Evolutionary conservation across 1,140 invertebrate species (phyloP).

Genomic region (Lordiphosa collinella): DNA sequence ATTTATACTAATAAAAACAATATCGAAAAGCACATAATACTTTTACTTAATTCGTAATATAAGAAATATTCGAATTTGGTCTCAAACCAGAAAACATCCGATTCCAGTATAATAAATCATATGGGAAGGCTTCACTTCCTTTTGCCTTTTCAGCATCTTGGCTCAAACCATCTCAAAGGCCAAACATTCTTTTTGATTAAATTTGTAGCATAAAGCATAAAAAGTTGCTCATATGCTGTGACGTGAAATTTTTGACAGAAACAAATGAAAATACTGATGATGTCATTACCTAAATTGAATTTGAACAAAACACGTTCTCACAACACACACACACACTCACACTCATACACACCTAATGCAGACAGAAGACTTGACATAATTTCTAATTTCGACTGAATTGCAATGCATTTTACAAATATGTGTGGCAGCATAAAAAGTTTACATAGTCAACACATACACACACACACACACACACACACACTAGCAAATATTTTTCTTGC

Average conservation of each 20-base stretch:
- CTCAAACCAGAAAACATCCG: too few species aligned
- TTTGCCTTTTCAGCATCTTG: too few species aligned
- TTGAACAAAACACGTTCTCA: slow-evolving; percentile 24
- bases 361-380: slow-evolving; percentile 51
- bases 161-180: too few species aligned
- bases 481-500: too few species aligned
- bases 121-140: too few species aligned
- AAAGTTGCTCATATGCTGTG: slow-evolving; percentile 19
- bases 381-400: slow-evolving; percentile 60
- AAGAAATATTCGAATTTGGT: too few species aligned
- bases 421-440: slow-evolving; percentile 32
- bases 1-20: too few species aligned
- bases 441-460: slow-evolving; percentile 24
- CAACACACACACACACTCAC: slow-evolving; percentile 3
- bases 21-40: too few species aligned
- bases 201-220: slow-evolving; percentile 1
- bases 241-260: slow-evolving; percentile 44
- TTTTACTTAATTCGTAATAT: too few species aligned
- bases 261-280: slow-evolving; percentile 65
- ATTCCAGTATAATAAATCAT: too few species aligned
- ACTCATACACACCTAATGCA: slow-evolving; percentile 11
- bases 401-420: slow-evolving; percentile 49
- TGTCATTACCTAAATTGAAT: slow-evolving; percentile 66
- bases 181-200: too few species aligned
- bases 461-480: slow-evolving; percentile 3